These are phyloP conservation scores for Drosophila triauraria DNA, from an alignment of 1,140 invertebrate genomes.

Conservation along the genomic window DNA sequence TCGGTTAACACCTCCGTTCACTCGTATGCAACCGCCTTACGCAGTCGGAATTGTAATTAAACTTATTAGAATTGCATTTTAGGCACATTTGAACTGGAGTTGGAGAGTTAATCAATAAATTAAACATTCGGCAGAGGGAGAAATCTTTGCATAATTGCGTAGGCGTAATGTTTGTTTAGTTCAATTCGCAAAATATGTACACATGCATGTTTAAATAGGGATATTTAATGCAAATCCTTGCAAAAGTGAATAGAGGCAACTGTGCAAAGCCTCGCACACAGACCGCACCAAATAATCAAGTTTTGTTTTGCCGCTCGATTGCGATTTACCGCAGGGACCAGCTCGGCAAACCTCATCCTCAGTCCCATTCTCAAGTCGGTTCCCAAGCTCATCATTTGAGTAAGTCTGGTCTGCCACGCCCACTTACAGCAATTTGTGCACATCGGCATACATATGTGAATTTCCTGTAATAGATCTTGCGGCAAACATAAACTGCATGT, in stretches of 20 bases:
- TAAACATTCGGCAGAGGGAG: slow-evolving; percentile 18
- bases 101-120: slow-evolving; percentile 57
- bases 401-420: slow-evolving; percentile 44
- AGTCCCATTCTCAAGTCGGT: not conserved
- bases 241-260: slow-evolving; percentile 39
- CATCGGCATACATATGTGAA: slow-evolving; percentile 70
- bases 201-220: slow-evolving; percentile 49
- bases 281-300: slow-evolving; percentile 76
- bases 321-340: slow-evolving; percentile 68
- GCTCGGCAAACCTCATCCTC: slow-evolving; percentile 13
- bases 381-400: slow-evolving; percentile 36
- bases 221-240: slow-evolving; percentile 67
- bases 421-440: slow-evolving; percentile 66
- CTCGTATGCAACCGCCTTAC: not conserved
- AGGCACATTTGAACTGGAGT: slow-evolving; percentile 15
- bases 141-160: slow-evolving; percentile 58
- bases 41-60: slow-evolving; percentile 40
- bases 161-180: slow-evolving; percentile 75
- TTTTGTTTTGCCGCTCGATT: slow-evolving; percentile 79
- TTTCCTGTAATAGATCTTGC: slow-evolving; percentile 82
- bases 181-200: slow-evolving; percentile 54
- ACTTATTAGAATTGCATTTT: slow-evolving; percentile 53
- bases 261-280: slow-evolving; percentile 44
- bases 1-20: slow-evolving; percentile 42
- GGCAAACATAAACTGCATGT: slow-evolving; percentile 83